Conservation (phyloP, 2,888 invertebrate species). For the Sinotaia quadrata region DNA sequence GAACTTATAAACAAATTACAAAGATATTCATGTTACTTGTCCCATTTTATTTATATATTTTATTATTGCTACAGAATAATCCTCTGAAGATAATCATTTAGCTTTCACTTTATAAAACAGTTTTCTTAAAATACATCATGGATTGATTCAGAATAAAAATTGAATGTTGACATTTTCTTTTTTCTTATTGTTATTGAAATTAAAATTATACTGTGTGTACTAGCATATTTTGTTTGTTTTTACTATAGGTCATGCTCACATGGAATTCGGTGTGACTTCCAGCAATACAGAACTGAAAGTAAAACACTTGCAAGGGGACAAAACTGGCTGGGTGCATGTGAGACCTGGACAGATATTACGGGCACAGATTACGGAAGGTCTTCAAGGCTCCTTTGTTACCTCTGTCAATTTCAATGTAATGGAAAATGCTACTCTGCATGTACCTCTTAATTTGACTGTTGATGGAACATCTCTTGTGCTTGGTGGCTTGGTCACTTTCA, state of each 20-base stretch:
- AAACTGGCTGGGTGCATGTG: constrained; percentile 50
- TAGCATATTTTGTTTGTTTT: too few species aligned
- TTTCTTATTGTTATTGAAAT: too few species aligned
- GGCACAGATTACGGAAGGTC: constrained; percentile 53
- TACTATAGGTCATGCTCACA: constrained; percentile 54
- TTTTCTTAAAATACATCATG: too few species aligned
- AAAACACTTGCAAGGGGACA: constrained; percentile 48
- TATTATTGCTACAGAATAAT: too few species aligned
- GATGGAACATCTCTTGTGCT: constrained; percentile 47
- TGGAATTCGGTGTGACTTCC: constrained; percentile 35
- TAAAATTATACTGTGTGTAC: too few species aligned
- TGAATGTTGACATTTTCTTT: too few species aligned
- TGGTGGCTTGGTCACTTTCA: constrained; percentile 53
- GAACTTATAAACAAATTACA: too few species aligned
- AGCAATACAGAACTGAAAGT: constrained; percentile 40
- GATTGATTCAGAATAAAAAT: too few species aligned
- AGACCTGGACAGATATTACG: constrained; percentile 44
- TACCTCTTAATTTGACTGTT: constrained; percentile 50
- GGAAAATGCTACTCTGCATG: constrained; percentile 48
- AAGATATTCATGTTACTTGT: too few species aligned
- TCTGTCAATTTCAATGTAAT: constrained; percentile 49
- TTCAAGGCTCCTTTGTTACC: constrained; percentile 39
- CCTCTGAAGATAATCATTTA: too few species aligned
- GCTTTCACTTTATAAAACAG: too few species aligned
- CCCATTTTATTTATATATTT: too few species aligned